Base-by-base conservation (phyloP, 2,797 vertebrate genomes). In the Myripristis murdjan region DNA sequence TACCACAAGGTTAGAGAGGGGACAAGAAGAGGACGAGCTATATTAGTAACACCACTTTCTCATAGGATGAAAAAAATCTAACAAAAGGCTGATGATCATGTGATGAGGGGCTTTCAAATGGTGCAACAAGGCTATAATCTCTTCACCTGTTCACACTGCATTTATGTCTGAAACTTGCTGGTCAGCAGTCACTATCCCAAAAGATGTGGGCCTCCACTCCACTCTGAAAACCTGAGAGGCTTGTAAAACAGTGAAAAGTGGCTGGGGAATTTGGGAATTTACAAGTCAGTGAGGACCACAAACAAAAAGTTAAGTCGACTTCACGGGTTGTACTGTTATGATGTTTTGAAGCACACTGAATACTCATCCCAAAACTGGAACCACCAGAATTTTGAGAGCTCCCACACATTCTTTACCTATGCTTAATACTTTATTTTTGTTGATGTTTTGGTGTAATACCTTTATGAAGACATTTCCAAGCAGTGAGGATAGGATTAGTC, bases 271-370 rank as follows among this genome's bases (percentile, higher is more conserved):
- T 28, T 2, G 33, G 41, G 18, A 51, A 59, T 73, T 72, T 53
- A 73, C 64, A 26, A 64, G 67, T 47, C 31, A 7, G 14, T 39
- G 35, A 58, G 48, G 64, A 16, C 6, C 47, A 28, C 28, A 31
- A 6, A 31, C 28, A 31, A 31, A 31, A 31, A 4, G 28, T 31
- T 4, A 31, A 31, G 28, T 61, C 43, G 31, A 31, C 70, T 52
- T 63, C 58, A 53, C 4, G 43, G 24, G 2, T 1, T 35, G 7
- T 14, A 16, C 16, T 11, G 41, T 23, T n/a, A 28, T 33, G 37
- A 56, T 2, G 16, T 16, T 11, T n/a, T 35, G 28, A 51, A 65
- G 46, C 61, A n/a, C 4, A 31, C 6, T 31, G 28, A 31, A 31
- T 31, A 6, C 28, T 4, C 31, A 28, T 6, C 28, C 4, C 28